A percentile compares a stretch with the other conserved stretches of the same genome.
These are phyloP conservation scores for Oscheius sp. DNA, from an alignment of 1,140 invertebrate genomes.

Conservation along the genomic window DNA sequence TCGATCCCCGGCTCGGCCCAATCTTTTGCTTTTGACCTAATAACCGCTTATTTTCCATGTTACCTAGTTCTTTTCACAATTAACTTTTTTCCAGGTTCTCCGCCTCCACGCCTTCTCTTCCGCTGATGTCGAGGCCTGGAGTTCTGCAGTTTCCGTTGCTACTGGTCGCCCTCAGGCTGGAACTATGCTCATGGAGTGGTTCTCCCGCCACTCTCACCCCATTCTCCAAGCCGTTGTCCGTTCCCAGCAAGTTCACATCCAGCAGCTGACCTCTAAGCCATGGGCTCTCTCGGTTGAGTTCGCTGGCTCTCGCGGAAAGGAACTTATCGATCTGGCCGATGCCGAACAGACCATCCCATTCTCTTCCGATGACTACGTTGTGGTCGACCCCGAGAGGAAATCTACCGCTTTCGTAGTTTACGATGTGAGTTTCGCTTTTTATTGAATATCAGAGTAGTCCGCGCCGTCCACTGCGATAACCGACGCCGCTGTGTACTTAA, in stretches of 20 bases:
- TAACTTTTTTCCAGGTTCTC: conserved; percentile 14
- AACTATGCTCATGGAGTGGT: conserved; percentile 18
- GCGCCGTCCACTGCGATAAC: not conserved
- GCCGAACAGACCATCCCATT: conserved; percentile 21
- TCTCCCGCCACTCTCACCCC: not conserved
- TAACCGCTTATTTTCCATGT: no score
- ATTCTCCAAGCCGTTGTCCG: conserved; percentile 12
- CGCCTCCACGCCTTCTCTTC: conserved; percentile 21
- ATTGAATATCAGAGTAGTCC: not conserved
- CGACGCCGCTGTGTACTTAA: not conserved
- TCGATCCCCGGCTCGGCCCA: no score
- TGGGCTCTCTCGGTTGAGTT: conserved; percentile 20
- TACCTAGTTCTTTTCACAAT: not conserved
- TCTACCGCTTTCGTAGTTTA: conserved; percentile 29
- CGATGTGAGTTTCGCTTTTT: conserved; percentile 13
- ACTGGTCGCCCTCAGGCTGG: conserved; percentile 10
- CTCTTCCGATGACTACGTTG: conserved; percentile 25
- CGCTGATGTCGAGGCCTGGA: conserved; percentile 14
- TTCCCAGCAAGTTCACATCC: conserved; percentile 10
- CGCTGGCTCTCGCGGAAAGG: conserved; percentile 10
- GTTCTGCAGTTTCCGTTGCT: not conserved
- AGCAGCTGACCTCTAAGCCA: conserved; percentile 16
- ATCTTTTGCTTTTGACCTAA: no score
- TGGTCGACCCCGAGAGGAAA: conserved; percentile 22
- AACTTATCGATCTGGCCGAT: conserved; percentile 4